Conservation (phyloP, 2,113 vertebrate species). For the Donacobius atricapilla region DNA sequence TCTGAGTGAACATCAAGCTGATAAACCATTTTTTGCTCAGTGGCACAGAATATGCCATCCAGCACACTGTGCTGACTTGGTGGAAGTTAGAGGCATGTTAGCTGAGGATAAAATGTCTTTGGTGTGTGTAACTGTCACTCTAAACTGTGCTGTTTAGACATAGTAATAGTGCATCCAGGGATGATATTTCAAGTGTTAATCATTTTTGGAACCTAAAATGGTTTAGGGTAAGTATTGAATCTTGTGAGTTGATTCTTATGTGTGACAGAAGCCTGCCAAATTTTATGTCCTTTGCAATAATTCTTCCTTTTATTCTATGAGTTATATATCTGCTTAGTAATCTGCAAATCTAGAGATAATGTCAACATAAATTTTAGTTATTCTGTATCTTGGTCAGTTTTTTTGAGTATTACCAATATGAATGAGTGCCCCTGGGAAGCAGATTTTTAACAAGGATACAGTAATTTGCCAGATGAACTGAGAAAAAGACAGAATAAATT, state of each 20-base stretch:
- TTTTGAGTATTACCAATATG: not conserved
- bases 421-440: not conserved
- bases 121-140: not conserved
- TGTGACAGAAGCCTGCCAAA: not conserved
- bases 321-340: not conserved
- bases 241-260: not conserved
- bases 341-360: not conserved
- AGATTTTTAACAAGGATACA: not conserved
- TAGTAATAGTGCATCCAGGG: not conserved
- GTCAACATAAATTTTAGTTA: not conserved
- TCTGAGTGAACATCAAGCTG: not conserved
- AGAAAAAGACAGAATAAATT: not conserved
- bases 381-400: not conserved
- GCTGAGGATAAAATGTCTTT: not conserved
- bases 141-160: not conserved
- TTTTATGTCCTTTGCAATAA: not conserved
- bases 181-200: not conserved
- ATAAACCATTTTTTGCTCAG: not conserved
- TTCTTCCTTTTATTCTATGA: not conserved
- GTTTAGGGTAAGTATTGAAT: not conserved
- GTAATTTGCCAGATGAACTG: not conserved
- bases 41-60: not conserved
- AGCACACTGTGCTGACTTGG: not conserved
- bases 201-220: not conserved
- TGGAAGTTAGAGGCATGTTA: not conserved